Conservation (phyloP, 2,888 invertebrate species). For the Lypha dubia region DNA sequence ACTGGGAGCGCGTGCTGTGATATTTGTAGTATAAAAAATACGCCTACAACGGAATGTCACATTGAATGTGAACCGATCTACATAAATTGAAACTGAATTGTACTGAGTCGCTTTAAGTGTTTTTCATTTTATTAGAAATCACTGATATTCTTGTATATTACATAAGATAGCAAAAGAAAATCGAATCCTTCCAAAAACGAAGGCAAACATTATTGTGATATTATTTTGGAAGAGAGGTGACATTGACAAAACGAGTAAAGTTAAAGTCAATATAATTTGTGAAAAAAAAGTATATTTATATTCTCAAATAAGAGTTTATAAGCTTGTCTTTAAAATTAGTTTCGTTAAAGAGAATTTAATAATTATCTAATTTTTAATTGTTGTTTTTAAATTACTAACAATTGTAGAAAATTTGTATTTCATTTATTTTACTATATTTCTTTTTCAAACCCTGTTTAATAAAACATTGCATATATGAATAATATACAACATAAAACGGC, state of each 20-base stretch:
- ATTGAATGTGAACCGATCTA: constrained; percentile 44
- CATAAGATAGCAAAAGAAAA: constrained; percentile 41
- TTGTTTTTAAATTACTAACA: constrained; percentile 41
- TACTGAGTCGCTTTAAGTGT: constrained; percentile 42
- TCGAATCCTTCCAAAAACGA: constrained; percentile 12
- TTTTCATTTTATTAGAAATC: constrained; percentile 35
- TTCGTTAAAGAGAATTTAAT: constrained; percentile 12
- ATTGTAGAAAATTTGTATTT: constrained; percentile 51
- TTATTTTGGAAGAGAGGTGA: constrained; percentile 40
- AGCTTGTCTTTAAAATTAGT: constrained; percentile 53
- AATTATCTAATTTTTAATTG: constrained; percentile 10
- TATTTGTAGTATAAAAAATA: constrained; percentile 58
- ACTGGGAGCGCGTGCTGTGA: constrained; percentile 65
- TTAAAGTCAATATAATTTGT: not conserved
- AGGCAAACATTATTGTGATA: constrained; percentile 58
- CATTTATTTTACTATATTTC: constrained; percentile 54
- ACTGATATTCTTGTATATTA: constrained; percentile 46
- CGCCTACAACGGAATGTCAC: constrained; percentile 14
- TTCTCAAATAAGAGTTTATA: constrained; percentile 36
- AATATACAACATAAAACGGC: constrained; percentile 76
- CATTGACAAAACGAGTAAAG: constrained; percentile 3
- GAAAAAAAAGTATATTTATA: not conserved
- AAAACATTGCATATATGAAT: constrained; percentile 76
- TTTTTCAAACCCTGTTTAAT: constrained; percentile 61
- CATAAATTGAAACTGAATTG: constrained; percentile 19